Percentiles rank a stretch among this genome's conserved stretches.
These are phyloP conservation scores for Ranitomeya imitator DNA, from an alignment of 2,113 vertebrate species.

Conservation along the genomic window DNA sequence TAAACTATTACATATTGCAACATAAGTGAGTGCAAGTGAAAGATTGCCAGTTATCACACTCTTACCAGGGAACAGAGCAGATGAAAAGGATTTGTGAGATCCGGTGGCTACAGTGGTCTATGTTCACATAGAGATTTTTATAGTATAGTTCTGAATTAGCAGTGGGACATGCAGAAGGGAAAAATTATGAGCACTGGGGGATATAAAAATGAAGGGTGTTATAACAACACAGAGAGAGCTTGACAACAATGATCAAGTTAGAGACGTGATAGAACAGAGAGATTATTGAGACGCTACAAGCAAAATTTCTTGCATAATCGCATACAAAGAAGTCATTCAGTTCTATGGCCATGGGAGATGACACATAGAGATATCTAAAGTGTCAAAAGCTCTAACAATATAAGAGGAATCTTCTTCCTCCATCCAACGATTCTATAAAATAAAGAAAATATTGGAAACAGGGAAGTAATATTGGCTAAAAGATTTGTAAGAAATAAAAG, in stretches of 20 bases:
- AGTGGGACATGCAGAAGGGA: constrained; percentile 5
- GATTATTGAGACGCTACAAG: constrained; percentile 12
- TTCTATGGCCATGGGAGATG: constrained; percentile 38
- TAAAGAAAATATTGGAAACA: constrained; percentile 16
- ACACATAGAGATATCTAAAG: constrained; percentile 1
- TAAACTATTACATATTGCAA: not conserved
- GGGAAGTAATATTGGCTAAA: not conserved
- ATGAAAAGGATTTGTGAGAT: not conserved
- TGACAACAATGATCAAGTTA: constrained; percentile 15
- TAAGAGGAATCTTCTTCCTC: not conserved
- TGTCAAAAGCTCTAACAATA: constrained; percentile 19
- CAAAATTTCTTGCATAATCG: constrained; percentile 15
- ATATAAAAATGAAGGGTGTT: constrained; percentile 9
- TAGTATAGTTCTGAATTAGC: constrained; percentile 18
- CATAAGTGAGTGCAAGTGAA: not conserved
- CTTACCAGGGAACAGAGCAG: not conserved
- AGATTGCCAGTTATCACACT: not conserved
- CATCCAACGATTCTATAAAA: not conserved
- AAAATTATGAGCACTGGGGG: not conserved
- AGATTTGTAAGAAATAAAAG: not conserved
- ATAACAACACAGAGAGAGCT: constrained; percentile 13
- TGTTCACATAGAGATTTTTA: not conserved
- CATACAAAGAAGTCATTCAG: constrained; percentile 34
- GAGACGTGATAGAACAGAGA: constrained; percentile 5
- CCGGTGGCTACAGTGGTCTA: not conserved